Evolutionary conservation across 2,797 vertebrate genomes (phyloP), one percentile per base, ranked within the genome.

Genomic region (Spatula clypeata): DNA sequence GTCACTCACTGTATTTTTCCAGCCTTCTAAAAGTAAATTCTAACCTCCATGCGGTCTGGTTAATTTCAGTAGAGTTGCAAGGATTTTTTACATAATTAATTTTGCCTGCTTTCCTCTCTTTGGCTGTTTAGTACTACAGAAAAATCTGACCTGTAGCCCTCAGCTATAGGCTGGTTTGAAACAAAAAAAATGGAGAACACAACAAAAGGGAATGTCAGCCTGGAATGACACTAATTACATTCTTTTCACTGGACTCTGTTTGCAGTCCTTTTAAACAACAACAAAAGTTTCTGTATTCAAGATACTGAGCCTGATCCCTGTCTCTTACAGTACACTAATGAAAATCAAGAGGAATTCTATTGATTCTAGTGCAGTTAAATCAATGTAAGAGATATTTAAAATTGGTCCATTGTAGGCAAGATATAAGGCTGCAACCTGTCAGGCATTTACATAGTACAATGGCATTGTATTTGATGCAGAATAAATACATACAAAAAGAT

Each of bases 161-260:
- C 38, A 73, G 64, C 53, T 86, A 40, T 40, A 76, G 70, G 16
- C 51, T 73, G 24, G 6, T 67, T 31, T 88, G 71, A 90, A 92
- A 85, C 36, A 88, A 64, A 87, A 88, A 69, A 69, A 51, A 21
- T 3, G 7, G 36, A 92, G 74, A 82, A 53, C 11, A 67, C 62
- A 84, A 75, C 27, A 90, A 93, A 90, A 92, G 19, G 31, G 44
- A 71, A 69, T 91, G 94, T 87, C 86, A 80, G n/a, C 11, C 32
- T 87, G 54, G 72, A 86, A 69, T 86, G 73, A 75, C 92, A 74
- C 54, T 96, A 94, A 93, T 96, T 91, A 17, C 42, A 51, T 93
- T 96, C 89, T 86, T 96, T 96, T 92, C 87, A 74, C n/a, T 73
- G 69, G 79, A 38, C 45, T 88, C 89, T 32, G 60, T 36, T 80